Base-by-base conservation (phyloP, 2,888 invertebrate genomes). In the Hypena proboscidalis region DNA sequence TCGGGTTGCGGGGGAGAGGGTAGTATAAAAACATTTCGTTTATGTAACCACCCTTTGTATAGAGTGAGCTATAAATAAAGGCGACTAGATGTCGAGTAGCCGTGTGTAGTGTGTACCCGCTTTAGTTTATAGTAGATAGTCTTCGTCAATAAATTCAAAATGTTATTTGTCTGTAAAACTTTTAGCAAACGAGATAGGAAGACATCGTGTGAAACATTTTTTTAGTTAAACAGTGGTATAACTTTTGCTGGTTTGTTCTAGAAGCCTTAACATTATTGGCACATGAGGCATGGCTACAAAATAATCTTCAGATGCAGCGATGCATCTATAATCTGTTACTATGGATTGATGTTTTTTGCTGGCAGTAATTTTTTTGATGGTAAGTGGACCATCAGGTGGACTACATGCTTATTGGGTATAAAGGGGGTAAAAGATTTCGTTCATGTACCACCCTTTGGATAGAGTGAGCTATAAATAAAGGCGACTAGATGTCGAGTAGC, bases 41-140 rank as follows among this genome's bases (percentile, higher is more conserved):
- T n/a, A 26, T 33, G 38, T 44, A 40, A 30, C 37, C 51, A 45
- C 41, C 45, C 66, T 57, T 58, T 62, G 45, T 59, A 43, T 36
- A 42, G 48, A 67, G 60, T 59, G 61, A 51, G 62, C 61, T 44
- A 72, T 74, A 74, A 75, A 71, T 72, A 69, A 75, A 59, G 63
- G 59, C 59, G 63, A 60, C 62, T 70, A 59, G 55, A 61, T 58
- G 61, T 64, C 52, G 59, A 63, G 58, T 45, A 43, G 47, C 43
- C 56, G 58, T 58, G 53, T 50, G 54, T 59, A 62, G 58, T 52
- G 42, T 46, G 48, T 38, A 39, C 40, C 44, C 32, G 41, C 50
- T 51, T 52, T 21, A 35, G 27, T 48, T 40, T 45, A 49, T 41
- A 40, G 26, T 22, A 52, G 58, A 58, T 31, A 58, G 42, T 62